These are phyloP conservation scores for Andrena marginata DNA, from an alignment of 2,888 invertebrate genomes.

Conservation along the genomic window DNA sequence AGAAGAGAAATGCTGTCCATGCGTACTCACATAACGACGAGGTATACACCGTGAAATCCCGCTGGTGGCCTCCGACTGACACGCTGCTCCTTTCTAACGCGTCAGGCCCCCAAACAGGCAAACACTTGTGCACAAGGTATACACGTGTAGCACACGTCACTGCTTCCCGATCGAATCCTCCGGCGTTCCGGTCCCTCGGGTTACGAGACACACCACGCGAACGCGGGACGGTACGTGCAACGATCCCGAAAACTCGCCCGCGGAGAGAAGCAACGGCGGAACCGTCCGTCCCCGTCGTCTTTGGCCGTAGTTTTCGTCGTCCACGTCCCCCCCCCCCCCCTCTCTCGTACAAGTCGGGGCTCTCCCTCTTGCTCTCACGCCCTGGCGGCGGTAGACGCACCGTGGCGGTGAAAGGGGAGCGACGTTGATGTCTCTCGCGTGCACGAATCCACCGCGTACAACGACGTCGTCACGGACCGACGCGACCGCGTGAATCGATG, in stretches of 20 bases:
- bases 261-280: constrained; percentile 55
- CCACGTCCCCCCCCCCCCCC: constrained; percentile 31
- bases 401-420: constrained; percentile 31
- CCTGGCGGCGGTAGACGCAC: constrained; percentile 27
- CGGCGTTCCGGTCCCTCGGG: constrained; percentile 6
- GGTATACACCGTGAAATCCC: constrained; percentile 72
- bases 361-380: constrained; percentile 4
- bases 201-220: constrained; percentile 25
- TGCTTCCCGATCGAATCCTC: constrained; percentile 39
- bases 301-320: constrained; percentile 46
- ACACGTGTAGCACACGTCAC: constrained; percentile 74
- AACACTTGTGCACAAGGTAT: constrained; percentile 75
- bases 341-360: neutral
- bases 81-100: constrained; percentile 40
- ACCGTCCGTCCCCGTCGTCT: constrained; percentile 45
- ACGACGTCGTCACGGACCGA: neutral
- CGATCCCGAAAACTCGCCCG: constrained; percentile 39
- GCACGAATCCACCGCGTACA: neutral
- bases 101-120: constrained; percentile 10
- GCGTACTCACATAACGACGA: constrained; percentile 78
- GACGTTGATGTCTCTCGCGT: constrained; percentile 22
- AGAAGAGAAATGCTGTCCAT: neutral
- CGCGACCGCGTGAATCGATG: constrained; percentile 46
- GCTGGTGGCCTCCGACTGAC: constrained; percentile 49
- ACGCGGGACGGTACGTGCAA: constrained; percentile 5